Base-by-base conservation (phyloP, 1,140 invertebrate genomes). In the Copidosoma floridanum region DNA sequence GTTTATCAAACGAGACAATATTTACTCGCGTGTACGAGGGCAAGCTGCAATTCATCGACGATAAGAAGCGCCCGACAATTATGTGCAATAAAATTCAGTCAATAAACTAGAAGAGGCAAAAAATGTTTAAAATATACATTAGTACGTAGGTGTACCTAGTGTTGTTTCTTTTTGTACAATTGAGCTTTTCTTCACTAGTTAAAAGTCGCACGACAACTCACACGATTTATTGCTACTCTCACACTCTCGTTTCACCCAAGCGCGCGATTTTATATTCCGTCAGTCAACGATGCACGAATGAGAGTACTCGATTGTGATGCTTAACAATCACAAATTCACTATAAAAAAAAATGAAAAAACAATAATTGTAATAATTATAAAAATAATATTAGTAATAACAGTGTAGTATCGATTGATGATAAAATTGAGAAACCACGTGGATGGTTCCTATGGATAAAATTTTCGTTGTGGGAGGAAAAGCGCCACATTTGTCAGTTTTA, bases 61-160 rank as follows among this genome's bases (percentile, higher is more conserved):
- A n/a, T n/a, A n/a, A n/a, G n/a, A n/a, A n/a, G n/a, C n/a, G n/a
- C 54, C 51, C 32, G 24, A 60, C 7, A 54, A 38, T 16, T 40
- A n/a, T n/a, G 58, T 60, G 58, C 58, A 60, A 60, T 60, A 60
- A 43, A 54, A 54, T 48, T 40, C 11, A 46, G 21, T 47, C 20
- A 44, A 51, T 4, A n/a, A n/a, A n/a, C n/a, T n/a, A n/a, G n/a
- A n/a, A 3, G 4, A 59, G 38, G n/a, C n/a, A n/a, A n/a, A n/a
- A n/a, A n/a, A n/a, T n/a, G n/a, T n/a, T n/a, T n/a, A 53, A 52
- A 54, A 11, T 51, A 24, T 24, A 14, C 10, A 27, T 41, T 55
- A 40, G 27, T 54, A 10, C n/a, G 11, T 46, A 3, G 10, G 23
- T 38, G 21, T 35, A 20, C 32, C 20, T 32, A 32, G 27, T 52